Conservation (phyloP, 1,140 invertebrate genomes). For the Pomacea maculata region DNA sequence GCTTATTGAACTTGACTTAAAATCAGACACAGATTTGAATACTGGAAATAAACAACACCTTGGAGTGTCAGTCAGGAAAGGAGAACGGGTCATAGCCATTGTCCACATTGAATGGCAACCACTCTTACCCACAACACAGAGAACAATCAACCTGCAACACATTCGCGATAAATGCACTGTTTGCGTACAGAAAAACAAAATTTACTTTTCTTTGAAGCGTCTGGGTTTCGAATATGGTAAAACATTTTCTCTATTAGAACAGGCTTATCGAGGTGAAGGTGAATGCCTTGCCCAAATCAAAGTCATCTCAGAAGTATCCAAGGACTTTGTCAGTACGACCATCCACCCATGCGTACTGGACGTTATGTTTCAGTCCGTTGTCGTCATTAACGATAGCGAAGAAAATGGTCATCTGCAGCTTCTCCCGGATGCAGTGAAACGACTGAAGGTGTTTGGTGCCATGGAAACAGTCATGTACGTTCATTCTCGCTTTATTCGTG, state of each 20-base stretch:
- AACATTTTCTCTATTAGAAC: conserved; percentile 28
- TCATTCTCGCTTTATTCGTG: too few species aligned
- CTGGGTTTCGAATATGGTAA: conserved; percentile 41
- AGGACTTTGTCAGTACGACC: conserved; percentile 31
- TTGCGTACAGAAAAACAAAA: conserved; percentile 24
- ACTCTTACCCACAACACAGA: neutral
- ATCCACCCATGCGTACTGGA: conserved; percentile 44
- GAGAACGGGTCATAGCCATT: too few species aligned
- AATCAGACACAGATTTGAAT: too few species aligned
- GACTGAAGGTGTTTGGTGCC: too few species aligned
- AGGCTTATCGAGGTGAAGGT: conserved; percentile 23
- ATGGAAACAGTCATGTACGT: too few species aligned
- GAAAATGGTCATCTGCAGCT: neutral
- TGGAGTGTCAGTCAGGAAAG: too few species aligned
- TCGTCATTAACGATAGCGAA: neutral
- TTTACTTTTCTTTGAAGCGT: conserved; percentile 33
- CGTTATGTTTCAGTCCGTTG: conserved; percentile 36
- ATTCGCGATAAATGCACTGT: conserved; percentile 34
- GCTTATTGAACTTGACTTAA: too few species aligned
- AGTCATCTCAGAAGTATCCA: conserved; percentile 27
- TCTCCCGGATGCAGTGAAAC: too few species aligned
- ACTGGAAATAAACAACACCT: too few species aligned
- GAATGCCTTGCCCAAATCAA: conserved; percentile 39
- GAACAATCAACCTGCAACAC: conserved; percentile 9
- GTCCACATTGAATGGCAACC: too few species aligned